Evolutionary conservation across 35 echinoderm and acorn worm species (phyloP), one percentile per base, ranked within the genome.

Genomic region (Heliocidaris erythrogramma): DNA sequence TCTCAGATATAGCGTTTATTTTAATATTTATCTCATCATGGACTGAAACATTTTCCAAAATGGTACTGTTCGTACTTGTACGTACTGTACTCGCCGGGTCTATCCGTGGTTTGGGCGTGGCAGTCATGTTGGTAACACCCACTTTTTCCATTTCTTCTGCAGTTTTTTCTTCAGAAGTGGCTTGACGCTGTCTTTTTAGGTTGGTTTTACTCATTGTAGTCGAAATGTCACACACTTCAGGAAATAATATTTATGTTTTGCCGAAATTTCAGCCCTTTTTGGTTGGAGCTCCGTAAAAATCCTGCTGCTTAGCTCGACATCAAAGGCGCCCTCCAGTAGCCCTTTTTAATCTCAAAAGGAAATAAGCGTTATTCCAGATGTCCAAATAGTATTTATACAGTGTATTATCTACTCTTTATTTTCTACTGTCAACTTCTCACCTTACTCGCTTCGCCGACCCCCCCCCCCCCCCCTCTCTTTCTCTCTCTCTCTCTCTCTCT

Each of bases 251-350:
- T 9, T 30, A 86, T 13, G 30, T 35, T 6, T 31, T 14, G 30
- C 86, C 42, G 5, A 9, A 88, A 30, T 13, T 35, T 9, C 5
- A 30, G 4, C n/a, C n/a, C 13, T 31, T 88, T 32, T 35, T 13
- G 18, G 3, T 2, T 21, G 0, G 30, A 88, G 86, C 86, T 88
- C 86, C 86, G 30, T 32, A 47, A 32, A 32, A 88, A 88, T 10
- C 2, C 7, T 88, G 30, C 86, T 9, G 11, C 42, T 47, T 88
- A 88, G 86, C 86, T 88, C 2, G 86, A 48, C 86, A 88, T 88
- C 30, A 88, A 88, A 30, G 86, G 86, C 86, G 86, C 86, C 86
- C 86, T 88, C n/a, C n/a, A n/a, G n/a, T n/a, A n/a, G n/a, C n/a
- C n/a, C 65, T 84, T 84, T 84, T 42, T 42, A 42, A 42, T 42